These are phyloP conservation scores for Lycopodina hypogea DNA, from an alignment of 37 sponge, comb jelly and placozoan genomes.

Conservation along the genomic window DNA sequence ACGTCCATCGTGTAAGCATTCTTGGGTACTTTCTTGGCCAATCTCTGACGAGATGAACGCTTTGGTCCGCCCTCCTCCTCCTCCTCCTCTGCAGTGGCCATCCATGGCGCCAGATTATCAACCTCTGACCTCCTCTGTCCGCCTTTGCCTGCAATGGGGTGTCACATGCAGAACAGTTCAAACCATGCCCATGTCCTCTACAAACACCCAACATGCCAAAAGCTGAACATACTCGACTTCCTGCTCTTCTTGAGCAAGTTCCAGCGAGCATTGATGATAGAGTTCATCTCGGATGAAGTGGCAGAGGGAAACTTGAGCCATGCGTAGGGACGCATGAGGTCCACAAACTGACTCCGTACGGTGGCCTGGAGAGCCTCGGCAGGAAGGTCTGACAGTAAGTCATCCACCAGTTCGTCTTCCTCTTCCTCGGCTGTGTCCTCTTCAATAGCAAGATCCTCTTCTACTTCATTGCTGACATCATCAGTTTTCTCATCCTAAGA, in stretches of 20 bases:
- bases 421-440: slow-evolving; percentile 10
- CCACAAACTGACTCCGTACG: slow-evolving; percentile 25
- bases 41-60: slow-evolving; percentile 23
- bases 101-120: slow-evolving; percentile 8
- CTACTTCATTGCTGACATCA: background rate
- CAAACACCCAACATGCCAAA: background rate
- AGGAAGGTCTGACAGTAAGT: slow-evolving; percentile 41
- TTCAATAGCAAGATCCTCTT: slow-evolving; percentile 10
- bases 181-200: no score
- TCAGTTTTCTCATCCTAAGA: background rate
- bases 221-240: background rate
- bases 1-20: slow-evolving; percentile 53
- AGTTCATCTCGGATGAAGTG: slow-evolving; percentile 56
- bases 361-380: slow-evolving; percentile 32
- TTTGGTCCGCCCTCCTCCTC: slow-evolving; percentile 17
- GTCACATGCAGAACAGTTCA: background rate
- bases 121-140: slow-evolving; percentile 21
- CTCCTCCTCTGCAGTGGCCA: background rate
- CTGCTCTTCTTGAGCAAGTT: slow-evolving; percentile 39
- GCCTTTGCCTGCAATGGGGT: background rate
- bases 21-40: slow-evolving; percentile 51
- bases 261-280: slow-evolving; percentile 60
- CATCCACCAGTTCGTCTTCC: background rate
- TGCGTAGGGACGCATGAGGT: slow-evolving; percentile 33
- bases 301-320: slow-evolving; percentile 63